These are phyloP conservation scores for Percopsis omiscomaycus DNA, from an alignment of 2,797 vertebrate species.

Conservation along the genomic window DNA sequence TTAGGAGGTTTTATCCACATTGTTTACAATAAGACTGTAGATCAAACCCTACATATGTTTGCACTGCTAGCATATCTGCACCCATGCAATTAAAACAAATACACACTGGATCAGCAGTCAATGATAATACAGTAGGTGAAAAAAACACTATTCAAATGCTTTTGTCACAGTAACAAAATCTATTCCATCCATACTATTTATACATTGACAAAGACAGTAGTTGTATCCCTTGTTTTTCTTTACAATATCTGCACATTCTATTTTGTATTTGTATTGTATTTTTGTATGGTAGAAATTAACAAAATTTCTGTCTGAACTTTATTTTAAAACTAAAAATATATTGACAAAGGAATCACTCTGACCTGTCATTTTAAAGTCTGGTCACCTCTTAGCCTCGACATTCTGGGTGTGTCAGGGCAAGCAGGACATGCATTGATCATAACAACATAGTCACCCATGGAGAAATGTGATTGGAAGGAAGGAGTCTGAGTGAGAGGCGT, in stretches of 20 bases:
- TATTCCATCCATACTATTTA: too few species aligned
- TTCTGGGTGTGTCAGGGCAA: slow-evolving; percentile 66
- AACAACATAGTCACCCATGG: slow-evolving; percentile 83
- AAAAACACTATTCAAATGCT: slow-evolving; percentile 26
- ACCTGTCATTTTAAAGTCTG: too few species aligned
- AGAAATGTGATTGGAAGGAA: slow-evolving; percentile 77
- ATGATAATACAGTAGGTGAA: too few species aligned
- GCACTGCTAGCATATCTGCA: too few species aligned
- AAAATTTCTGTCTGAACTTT: slow-evolving; percentile 8
- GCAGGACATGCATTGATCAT: slow-evolving; percentile 79
- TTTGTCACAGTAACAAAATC: slow-evolving; percentile 9
- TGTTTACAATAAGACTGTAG: too few species aligned
- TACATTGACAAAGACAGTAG: slow-evolving; percentile 12
- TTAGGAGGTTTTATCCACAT: slow-evolving; percentile 56
- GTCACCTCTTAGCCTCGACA: too few species aligned
- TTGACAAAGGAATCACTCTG: slow-evolving; percentile 11
- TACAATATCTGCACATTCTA: slow-evolving; percentile 44
- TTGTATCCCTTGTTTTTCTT: slow-evolving; percentile 21
- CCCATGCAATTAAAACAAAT: too few species aligned
- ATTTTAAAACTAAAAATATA: slow-evolving; percentile 16
- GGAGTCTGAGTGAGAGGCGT: slow-evolving; percentile 44
- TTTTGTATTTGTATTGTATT: neutral
- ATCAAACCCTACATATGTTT: too few species aligned
- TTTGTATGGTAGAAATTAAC: slow-evolving; percentile 31
- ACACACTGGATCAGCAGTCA: too few species aligned